Percentiles rank a stretch among this genome's conserved stretches.
phyloP scores from a whole-genome alignment of 2,113 vertebrate species.

The Silurus meridionalis region DNA sequence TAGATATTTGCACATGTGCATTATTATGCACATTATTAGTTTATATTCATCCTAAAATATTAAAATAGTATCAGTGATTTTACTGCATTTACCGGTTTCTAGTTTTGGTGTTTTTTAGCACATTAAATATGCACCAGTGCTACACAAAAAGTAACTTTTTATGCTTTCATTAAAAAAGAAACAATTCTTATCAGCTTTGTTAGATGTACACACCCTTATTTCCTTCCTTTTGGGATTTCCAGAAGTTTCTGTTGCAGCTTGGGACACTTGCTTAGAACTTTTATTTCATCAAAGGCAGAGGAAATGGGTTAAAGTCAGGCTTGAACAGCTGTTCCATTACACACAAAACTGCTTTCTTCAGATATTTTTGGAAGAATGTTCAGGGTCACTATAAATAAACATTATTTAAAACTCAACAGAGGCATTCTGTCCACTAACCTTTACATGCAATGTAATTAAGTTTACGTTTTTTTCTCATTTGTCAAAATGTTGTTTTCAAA shows the following conservation, averaged over 20 bases:
- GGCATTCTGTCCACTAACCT: neutral
- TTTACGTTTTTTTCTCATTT: neutral
- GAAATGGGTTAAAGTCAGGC: neutral
- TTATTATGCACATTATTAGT: neutral
- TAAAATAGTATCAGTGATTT: too few species aligned
- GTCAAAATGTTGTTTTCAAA: neutral
- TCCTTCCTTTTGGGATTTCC: neutral
- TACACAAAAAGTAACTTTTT: neutral
- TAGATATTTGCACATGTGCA: neutral
- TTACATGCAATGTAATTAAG: neutral
- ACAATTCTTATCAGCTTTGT: neutral
- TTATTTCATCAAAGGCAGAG: neutral
- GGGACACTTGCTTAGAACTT: neutral
- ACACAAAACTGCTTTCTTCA: neutral
- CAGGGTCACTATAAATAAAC: neutral
- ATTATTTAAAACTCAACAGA: neutral
- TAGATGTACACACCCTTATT: neutral
- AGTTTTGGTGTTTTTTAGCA: neutral
- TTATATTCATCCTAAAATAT: neutral
- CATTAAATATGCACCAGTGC: neutral
- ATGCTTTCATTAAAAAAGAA: neutral
- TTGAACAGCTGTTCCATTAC: neutral
- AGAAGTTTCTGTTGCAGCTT: neutral
- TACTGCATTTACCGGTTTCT: too few species aligned
- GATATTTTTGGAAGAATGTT: constrained; percentile 1